Conservation (phyloP, 2,888 invertebrate species). For the Melikaiella ostensackeni region DNA sequence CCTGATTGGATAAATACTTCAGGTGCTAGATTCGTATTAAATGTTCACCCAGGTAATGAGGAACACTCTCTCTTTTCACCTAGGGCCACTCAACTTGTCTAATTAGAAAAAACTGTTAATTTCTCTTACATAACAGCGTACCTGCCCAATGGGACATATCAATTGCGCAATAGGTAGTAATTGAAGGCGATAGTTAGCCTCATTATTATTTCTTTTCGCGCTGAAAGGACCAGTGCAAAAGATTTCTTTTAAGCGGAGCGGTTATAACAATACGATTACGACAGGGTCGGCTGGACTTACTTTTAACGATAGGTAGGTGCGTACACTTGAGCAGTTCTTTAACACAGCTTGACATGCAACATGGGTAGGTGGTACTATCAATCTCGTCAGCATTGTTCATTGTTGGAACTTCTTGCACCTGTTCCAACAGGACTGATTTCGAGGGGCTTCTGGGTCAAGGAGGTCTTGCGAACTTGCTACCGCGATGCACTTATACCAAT, state of each 20-base stretch:
- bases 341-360: conserved; percentile 12
- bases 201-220: not conserved
- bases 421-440: conserved; percentile 28
- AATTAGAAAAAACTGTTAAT: not conserved
- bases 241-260: not conserved
- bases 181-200: not conserved
- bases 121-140: not conserved
- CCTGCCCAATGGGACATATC: not conserved
- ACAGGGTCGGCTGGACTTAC: not conserved
- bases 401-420: conserved; percentile 27
- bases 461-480: not conserved
- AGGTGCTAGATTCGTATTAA: no score
- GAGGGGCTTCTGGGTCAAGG: conserved; percentile 30
- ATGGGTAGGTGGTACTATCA: conserved; percentile 29
- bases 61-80: no score
- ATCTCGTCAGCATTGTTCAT: conserved; percentile 33
- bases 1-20: no score
- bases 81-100: no score
- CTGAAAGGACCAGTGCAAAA: not conserved
- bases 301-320: conserved; percentile 19
- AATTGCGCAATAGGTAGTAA: not conserved
- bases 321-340: conserved; percentile 17
- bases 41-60: no score
- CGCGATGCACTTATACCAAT: not conserved
- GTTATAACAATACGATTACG: conserved; percentile 12